A percentile compares a stretch with the other conserved stretches of the same genome.
These are phyloP conservation scores for Alloscopus bannaensis DNA, from an alignment of 2,888 invertebrate species.

Conservation along the genomic window DNA sequence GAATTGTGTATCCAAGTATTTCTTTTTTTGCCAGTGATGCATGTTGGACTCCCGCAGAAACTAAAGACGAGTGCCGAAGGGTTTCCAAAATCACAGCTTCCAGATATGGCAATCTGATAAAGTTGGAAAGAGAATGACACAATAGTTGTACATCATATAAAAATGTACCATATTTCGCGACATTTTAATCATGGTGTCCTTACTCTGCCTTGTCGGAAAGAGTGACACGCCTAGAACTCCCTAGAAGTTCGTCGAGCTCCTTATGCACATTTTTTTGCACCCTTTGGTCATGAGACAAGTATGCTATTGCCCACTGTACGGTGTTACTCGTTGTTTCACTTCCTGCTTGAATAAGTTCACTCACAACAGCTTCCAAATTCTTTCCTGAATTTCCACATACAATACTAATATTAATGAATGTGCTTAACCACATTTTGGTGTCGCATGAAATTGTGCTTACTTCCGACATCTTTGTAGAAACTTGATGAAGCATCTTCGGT, in stretches of 20 bases:
- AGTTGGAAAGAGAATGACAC: neutral
- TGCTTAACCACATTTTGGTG: neutral
- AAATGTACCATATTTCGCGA: neutral
- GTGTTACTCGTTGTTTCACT: constrained; percentile 30
- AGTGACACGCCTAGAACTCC: neutral
- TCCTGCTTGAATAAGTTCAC: constrained; percentile 37
- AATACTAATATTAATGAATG: neutral
- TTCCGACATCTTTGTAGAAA: constrained; percentile 30
- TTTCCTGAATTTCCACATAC: constrained; percentile 16
- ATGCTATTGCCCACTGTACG: constrained; percentile 8
- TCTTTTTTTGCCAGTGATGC: neutral
- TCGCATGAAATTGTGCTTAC: constrained; percentile 4
- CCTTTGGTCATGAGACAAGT: constrained; percentile 4
- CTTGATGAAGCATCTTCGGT: constrained; percentile 27
- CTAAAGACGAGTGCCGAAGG: constrained; percentile 15
- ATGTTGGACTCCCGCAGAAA: constrained; percentile 28
- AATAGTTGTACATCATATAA: neutral
- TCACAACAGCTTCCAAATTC: constrained; percentile 30
- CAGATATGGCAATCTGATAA: constrained; percentile 34
- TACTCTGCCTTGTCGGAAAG: constrained; percentile 31
- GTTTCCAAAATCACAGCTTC: constrained; percentile 44
- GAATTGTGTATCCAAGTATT: constrained; percentile 16
- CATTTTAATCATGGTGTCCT: constrained; percentile 1
- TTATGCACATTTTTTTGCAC: constrained; percentile 16
- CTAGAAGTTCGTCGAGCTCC: constrained; percentile 31